Base-by-base conservation (phyloP, 92 coral and sea anemone species). In the Palythoa grandis region DNA sequence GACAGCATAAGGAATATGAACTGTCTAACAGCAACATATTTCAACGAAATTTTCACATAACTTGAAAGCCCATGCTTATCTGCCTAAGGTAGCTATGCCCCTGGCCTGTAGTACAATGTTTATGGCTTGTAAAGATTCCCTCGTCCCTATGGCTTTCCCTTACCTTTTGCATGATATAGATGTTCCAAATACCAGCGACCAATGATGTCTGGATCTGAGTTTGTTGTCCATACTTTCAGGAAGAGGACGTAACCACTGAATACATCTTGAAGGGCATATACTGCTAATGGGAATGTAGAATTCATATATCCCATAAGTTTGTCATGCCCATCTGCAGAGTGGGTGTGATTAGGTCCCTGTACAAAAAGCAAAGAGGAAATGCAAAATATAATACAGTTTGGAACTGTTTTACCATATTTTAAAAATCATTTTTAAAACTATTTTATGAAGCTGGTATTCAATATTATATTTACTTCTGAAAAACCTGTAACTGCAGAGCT, bases 271-370 rank as follows among this genome's bases (percentile, higher is more conserved):
- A 69, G 47, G 39, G 38, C 73, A 5, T 69, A 69, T 14, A 69
- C 73, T 20, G 48, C 93, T 37, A 88, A 68, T 48, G 90, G 92
- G 47, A 91, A 88, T 20, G 94, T 91, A 83, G 75, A 61, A 17
- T 89, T 85, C 78, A 77, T 79, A 67, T 88, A 91, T 7, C 73
- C 93, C 93, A 90, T 91, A 25, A 91, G 35, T 53, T 91, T 91
- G 74, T 88, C 89, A 71, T 91, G 93, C 19, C 93, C 93, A 88
- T 91, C 93, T 40, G 83, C 94, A 52, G 91, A 91, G 53, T 77
- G 70, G 25, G 94, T 91, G 66, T 91, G 94, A 72, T 91, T 91
- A 56, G 94, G 87, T 56, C 94, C 92, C 94, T 91, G 47, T 47
- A 12, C 40, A 52, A 37, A 52, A 58, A 61, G 66, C 66, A 58